Percentiles rank a stretch among this genome's conserved stretches.
phyloP scores from a whole-genome alignment of 2,888 invertebrate genomes.

The Brassicogethes aeneus region DNA sequence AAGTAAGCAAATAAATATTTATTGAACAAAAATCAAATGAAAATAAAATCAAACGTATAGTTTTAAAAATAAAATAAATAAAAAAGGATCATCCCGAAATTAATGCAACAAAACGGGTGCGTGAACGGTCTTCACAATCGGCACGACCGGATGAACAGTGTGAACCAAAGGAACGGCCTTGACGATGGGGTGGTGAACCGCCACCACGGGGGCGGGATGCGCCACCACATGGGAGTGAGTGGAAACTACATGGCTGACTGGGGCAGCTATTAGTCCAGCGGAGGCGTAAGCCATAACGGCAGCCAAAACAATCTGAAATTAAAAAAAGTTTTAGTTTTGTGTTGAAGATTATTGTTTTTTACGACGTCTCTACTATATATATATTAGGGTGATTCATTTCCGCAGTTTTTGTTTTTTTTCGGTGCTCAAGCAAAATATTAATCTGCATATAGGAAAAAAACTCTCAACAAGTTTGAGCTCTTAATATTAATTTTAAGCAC shows the following conservation, averaged over 20 bases:
- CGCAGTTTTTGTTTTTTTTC: no score
- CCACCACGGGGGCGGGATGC: conserved; percentile 21
- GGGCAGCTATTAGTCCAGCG: conserved; percentile 20
- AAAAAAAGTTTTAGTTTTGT: no score
- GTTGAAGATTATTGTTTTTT: conserved; percentile 3
- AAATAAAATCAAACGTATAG: no score
- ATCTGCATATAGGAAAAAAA: no score
- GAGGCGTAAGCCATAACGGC: conserved; percentile 24
- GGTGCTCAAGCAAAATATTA: no score
- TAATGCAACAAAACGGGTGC: conserved; percentile 7
- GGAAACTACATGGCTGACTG: conserved; percentile 12
- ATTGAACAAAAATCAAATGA: no score
- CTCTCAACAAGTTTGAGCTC: no score
- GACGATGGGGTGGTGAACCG: conserved; percentile 27
- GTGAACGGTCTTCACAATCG: conserved; percentile 11
- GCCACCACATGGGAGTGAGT: conserved; percentile 9
- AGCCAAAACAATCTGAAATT: conserved; percentile 18
- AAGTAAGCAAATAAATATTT: no score
- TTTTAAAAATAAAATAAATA: background rate
- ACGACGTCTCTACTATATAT: background rate
- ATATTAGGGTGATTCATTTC: no score
- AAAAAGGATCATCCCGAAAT: background rate
- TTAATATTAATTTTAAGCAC: no score
- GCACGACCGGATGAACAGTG: conserved; percentile 2
- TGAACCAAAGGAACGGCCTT: conserved; percentile 34